These are phyloP conservation scores for Takifugu rubripes DNA, from an alignment of 2,797 vertebrate genomes.

Conservation along the genomic window DNA sequence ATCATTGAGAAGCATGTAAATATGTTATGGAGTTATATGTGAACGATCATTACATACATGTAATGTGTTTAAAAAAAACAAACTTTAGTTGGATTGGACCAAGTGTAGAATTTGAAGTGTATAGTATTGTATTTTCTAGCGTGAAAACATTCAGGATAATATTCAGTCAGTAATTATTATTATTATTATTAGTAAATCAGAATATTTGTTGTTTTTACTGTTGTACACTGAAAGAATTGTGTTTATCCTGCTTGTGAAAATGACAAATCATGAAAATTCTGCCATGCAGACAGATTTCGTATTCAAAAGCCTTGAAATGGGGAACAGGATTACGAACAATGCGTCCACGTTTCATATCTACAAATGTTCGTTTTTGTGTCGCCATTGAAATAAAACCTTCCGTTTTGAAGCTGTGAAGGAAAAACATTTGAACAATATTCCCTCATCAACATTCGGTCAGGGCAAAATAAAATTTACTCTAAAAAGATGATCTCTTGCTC, in stretches of 20 bases:
- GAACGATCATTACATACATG: constrained; percentile 44
- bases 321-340: constrained; percentile 18
- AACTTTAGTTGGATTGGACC: constrained; percentile 35
- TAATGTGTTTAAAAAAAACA: constrained; percentile 27
- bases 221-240: constrained; percentile 52
- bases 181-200: constrained; percentile 15
- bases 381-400: constrained; percentile 62
- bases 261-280: constrained; percentile 35
- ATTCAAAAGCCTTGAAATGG: constrained; percentile 31
- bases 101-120: constrained; percentile 36
- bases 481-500: no score
- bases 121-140: constrained; percentile 51
- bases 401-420: constrained; percentile 61
- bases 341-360: constrained; percentile 59
- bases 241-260: constrained; percentile 45
- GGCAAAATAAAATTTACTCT: no score
- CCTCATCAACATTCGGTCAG: neutral
- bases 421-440: neutral
- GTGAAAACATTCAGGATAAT: constrained; percentile 35
- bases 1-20: constrained; percentile 57
- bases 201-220: constrained; percentile 36
- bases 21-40: constrained; percentile 48
- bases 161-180: constrained; percentile 26
- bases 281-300: constrained; percentile 36
- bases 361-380: constrained; percentile 50